Evolutionary conservation across 2,113 vertebrate genomes (phyloP).

Genomic region (Silurus asotus): DNA sequence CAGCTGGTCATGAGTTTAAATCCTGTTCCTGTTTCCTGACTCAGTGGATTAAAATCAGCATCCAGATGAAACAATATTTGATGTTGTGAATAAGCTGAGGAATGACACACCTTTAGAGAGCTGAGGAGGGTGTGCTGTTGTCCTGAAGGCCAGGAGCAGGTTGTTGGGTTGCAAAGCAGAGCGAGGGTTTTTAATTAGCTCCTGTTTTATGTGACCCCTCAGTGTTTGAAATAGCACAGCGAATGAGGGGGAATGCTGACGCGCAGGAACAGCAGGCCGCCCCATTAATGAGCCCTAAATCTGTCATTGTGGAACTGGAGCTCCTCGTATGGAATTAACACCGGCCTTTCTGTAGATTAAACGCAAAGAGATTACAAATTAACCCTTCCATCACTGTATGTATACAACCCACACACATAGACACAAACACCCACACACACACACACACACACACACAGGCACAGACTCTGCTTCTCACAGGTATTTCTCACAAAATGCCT

Average conservation of each 20-base stretch:
- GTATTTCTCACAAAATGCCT: neutral
- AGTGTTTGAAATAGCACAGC: conserved; percentile 72
- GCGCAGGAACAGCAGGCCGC: conserved; percentile 74
- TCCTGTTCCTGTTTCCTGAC: too few relatives aligned
- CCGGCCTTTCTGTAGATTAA: conserved; percentile 81
- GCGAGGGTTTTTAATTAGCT: conserved; percentile 60
- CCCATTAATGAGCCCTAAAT: conserved; percentile 89
- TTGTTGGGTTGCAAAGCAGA: conserved; percentile 19
- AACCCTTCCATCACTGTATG: conserved; percentile 66
- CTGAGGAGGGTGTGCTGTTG: neutral
- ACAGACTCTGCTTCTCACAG: neutral
- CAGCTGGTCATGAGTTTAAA: neutral
- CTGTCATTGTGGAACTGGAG: conserved; percentile 82
- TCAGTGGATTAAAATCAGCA: neutral
- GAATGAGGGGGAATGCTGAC: conserved; percentile 79
- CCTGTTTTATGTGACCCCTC: conserved; percentile 71
- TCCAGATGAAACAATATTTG: neutral
- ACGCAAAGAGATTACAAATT: conserved; percentile 80
- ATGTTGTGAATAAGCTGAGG: neutral
- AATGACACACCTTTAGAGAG: neutral
- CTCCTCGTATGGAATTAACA: conserved; percentile 78
- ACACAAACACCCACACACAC: neutral
- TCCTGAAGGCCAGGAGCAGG: neutral
- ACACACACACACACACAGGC: neutral
- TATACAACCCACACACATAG: neutral